Evolutionary conservation across 2,888 invertebrate species (phyloP).

Genomic region (Agrilus cyanescens): DNA sequence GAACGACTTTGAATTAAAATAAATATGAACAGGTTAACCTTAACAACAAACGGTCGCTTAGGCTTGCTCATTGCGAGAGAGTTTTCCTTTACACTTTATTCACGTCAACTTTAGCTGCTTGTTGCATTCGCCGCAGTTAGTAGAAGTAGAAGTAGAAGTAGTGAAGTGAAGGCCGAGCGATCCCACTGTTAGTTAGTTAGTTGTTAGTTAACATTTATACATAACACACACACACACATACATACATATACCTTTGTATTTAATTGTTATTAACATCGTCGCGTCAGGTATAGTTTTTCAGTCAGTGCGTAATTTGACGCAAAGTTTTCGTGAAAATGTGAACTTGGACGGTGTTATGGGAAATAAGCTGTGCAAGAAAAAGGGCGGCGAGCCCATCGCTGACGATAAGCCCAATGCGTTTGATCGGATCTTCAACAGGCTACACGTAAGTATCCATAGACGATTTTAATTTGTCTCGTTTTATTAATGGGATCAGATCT

Average conservation of each 20-base stretch:
- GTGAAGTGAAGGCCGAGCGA: neutral
- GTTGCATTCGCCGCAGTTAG: neutral
- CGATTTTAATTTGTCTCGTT: too few species aligned
- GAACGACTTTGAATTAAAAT: slow-evolving; percentile 5
- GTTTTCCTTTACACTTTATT: too few species aligned
- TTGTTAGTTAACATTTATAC: too few species aligned
- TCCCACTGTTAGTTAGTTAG: too few species aligned
- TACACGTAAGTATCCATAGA: slow-evolving; percentile 27
- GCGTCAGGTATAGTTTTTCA: too few species aligned
- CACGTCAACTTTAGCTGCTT: neutral
- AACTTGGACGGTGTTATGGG: slow-evolving; percentile 22
- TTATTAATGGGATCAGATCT: too few species aligned
- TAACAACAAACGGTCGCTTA: slow-evolving; percentile 4
- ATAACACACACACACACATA: too few species aligned
- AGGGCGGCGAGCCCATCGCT: slow-evolving; percentile 22
- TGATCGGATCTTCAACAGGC: slow-evolving; percentile 31
- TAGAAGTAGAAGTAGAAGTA: neutral
- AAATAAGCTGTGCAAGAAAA: slow-evolving; percentile 33
- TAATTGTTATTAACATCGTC: too few species aligned
- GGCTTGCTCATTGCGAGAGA: too few species aligned
- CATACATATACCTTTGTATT: too few species aligned
- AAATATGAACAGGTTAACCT: slow-evolving; percentile 12
- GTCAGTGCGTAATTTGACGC: too few species aligned
- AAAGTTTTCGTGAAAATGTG: too few species aligned
- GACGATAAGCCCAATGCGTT: slow-evolving; percentile 25